A percentile compares a stretch with the other conserved stretches of the same genome.
phyloP scores from a whole-genome alignment of 2,888 invertebrate species.

The Ectobius pallidus region DNA sequence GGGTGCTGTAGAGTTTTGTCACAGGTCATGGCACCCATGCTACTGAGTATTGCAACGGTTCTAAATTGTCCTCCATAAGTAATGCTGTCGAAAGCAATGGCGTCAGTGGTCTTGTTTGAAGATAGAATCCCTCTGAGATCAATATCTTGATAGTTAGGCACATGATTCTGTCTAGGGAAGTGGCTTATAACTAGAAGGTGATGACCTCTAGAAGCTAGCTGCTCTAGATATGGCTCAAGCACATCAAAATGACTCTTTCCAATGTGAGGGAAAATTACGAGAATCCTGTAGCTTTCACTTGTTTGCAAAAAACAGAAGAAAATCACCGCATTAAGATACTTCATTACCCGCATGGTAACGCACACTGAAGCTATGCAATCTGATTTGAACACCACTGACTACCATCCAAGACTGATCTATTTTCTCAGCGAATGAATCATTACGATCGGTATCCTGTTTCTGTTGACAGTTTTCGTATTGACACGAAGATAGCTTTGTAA shows the following conservation, averaged over 20 bases:
- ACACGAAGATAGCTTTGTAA: too few species aligned
- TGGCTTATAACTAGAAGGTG: conserved; percentile 60
- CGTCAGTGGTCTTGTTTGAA: conserved; percentile 17
- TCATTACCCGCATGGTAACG: too few species aligned
- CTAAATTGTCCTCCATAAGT: not conserved
- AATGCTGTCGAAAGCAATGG: not conserved
- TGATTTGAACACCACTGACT: too few species aligned
- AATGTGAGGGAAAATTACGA: conserved; percentile 58
- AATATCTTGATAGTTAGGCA: conserved; percentile 52
- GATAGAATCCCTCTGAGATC: conserved; percentile 17
- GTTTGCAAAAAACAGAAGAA: too few species aligned
- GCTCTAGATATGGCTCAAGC: conserved; percentile 50
- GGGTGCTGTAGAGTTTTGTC: conserved; percentile 4
- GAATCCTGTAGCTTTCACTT: conserved; percentile 54
- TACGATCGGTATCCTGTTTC: too few species aligned
- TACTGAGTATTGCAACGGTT: conserved; percentile 7
- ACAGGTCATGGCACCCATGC: not conserved
- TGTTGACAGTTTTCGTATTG: too few species aligned
- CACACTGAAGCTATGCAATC: too few species aligned
- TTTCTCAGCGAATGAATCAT: too few species aligned
- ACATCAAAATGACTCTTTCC: conserved; percentile 57
- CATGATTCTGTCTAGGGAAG: conserved; percentile 52
- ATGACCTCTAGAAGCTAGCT: conserved; percentile 59
- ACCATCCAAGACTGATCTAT: too few species aligned
- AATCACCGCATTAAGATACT: too few species aligned